phyloP scores from a whole-genome alignment of 2,797 vertebrate species.

The Siniperca undulata region DNA sequence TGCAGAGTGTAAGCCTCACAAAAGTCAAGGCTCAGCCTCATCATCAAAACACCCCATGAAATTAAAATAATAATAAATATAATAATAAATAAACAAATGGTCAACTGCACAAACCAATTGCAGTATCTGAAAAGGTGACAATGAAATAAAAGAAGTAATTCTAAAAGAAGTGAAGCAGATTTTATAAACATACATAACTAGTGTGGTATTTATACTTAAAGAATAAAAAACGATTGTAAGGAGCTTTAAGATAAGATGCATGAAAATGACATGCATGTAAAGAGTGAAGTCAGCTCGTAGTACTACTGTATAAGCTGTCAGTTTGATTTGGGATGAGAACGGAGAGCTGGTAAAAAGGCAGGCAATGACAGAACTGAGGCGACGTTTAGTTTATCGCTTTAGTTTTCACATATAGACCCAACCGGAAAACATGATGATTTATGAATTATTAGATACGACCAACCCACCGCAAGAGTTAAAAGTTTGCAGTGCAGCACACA shows the following conservation, averaged over 20 bases:
- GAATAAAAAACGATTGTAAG: background rate
- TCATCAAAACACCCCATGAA: background rate
- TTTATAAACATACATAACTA: background rate
- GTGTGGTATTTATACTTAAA: background rate
- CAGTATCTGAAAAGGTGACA: background rate
- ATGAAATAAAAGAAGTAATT: background rate
- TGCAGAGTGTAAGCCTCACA: constrained; percentile 26
- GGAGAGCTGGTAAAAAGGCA: no score
- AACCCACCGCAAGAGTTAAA: background rate
- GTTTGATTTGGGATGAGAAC: background rate
- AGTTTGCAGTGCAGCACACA: background rate
- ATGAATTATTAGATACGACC: background rate
- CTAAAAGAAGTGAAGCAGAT: background rate
- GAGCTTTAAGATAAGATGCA: background rate
- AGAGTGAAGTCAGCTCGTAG: background rate
- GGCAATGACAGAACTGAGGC: background rate
- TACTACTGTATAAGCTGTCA: background rate
- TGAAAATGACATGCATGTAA: background rate
- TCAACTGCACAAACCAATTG: background rate
- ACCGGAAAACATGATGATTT: background rate
- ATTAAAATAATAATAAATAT: no score
- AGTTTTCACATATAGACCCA: background rate
- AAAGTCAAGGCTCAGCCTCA: background rate
- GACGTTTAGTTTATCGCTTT: background rate
- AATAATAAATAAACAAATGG: background rate